Evolutionary conservation across 2,113 vertebrate species (phyloP).

Genomic region (human): GRCh38 chr12:85327001-85327500

Average conservation of each 20-base stretch:
- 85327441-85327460: not conserved
- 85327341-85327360: not conserved
- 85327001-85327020: not conserved
- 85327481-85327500: not conserved
- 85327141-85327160: not conserved
- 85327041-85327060: not conserved
- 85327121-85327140: not conserved
- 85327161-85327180: not conserved
- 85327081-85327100: not conserved
- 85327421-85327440: not conserved
- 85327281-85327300: not conserved
- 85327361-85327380: not conserved
- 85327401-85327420: not conserved
- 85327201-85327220: not conserved
- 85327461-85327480: not conserved
- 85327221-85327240: not conserved
- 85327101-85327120: not conserved
- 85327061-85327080: not conserved
- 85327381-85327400: not conserved
- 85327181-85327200: too few species aligned
- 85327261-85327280: not conserved
- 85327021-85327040: not conserved
- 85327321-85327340: not conserved
- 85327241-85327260: not conserved
- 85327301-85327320: not conserved